Conservation (phyloP, 1,140 invertebrate species). For the Hylaeus volcanicus region DNA sequence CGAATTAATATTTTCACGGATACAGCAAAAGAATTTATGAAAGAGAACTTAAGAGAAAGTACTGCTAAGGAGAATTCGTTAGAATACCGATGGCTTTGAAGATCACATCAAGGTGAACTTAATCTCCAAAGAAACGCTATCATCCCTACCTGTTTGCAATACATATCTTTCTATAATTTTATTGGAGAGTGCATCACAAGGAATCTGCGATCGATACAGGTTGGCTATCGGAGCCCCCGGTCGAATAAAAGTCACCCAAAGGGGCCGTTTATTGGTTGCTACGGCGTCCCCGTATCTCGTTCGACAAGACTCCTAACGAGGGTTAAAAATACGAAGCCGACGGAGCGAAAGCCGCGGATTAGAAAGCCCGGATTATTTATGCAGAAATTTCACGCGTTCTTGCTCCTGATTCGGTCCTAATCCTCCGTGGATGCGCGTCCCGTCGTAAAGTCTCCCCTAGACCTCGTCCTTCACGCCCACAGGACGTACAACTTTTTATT, state of each 20-base stretch:
- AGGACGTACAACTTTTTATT: too few relatives aligned
- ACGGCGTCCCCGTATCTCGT: slow-evolving; percentile 7
- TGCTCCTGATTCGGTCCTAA: slow-evolving; percentile 30
- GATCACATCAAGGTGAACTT: too few relatives aligned
- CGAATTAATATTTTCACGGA: too few relatives aligned
- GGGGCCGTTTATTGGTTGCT: slow-evolving; percentile 8
- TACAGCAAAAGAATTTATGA: too few relatives aligned
- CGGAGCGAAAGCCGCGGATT: slow-evolving; percentile 36
- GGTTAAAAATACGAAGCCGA: slow-evolving; percentile 24
- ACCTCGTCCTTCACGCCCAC: slow-evolving; percentile 13
- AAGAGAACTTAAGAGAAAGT: too few relatives aligned
- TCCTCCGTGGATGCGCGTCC: slow-evolving; percentile 14
- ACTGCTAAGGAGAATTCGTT: too few relatives aligned
- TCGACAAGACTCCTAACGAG: slow-evolving; percentile 38
- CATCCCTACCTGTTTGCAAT: too few relatives aligned
- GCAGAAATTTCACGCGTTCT: slow-evolving; percentile 39
- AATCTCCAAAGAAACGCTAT: too few relatives aligned
- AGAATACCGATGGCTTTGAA: too few relatives aligned
- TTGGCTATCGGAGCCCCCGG: neutral
- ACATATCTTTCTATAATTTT: neutral
- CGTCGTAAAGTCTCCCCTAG: slow-evolving; percentile 4
- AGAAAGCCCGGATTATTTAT: slow-evolving; percentile 44
- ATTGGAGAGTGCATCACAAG: neutral
- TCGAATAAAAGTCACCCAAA: slow-evolving; percentile 4
- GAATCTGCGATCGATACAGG: neutral